A percentile compares a stretch with the other conserved stretches of the same genome.
Conservation (phyloP, 2,113 vertebrate genomes). For the Onychorhynchus coronatus region DNA sequence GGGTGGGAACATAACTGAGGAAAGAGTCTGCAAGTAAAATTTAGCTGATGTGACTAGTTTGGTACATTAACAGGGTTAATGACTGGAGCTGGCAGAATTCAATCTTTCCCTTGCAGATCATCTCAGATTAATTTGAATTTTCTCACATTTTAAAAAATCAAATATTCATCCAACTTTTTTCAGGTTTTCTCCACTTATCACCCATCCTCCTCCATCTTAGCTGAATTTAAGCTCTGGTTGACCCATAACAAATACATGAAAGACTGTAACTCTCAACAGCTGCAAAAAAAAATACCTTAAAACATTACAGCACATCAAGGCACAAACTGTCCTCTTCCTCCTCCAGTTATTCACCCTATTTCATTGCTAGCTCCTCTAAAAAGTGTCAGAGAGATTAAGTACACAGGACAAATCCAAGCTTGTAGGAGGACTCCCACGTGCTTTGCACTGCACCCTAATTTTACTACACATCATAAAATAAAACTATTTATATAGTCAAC, state of each 20-base stretch:
- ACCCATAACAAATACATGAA: background rate
- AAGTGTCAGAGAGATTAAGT: background rate
- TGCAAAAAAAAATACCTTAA: background rate
- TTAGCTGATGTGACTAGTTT: background rate
- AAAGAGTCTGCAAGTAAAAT: constrained; percentile 25
- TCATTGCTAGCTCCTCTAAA: background rate
- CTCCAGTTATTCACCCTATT: background rate
- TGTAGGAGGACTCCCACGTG: background rate
- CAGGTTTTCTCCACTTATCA: background rate
- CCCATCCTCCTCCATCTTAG: background rate
- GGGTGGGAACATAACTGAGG: constrained; percentile 8
- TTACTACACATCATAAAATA: background rate
- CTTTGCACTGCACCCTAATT: background rate
- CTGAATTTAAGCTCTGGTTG: background rate
- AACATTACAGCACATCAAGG: background rate
- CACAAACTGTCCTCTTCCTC: background rate
- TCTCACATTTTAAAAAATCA: background rate
- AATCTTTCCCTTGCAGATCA: background rate
- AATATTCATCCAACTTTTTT: background rate
- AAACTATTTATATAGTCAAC: background rate
- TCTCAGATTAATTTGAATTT: background rate
- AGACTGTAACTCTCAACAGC: background rate
- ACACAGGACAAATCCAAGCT: background rate
- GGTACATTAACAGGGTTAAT: background rate
- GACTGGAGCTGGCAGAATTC: background rate